These are phyloP conservation scores for Holothuria glaberrima DNA, from an alignment of 35 echinoderm and acorn worm species.

Conservation along the genomic window DNA sequence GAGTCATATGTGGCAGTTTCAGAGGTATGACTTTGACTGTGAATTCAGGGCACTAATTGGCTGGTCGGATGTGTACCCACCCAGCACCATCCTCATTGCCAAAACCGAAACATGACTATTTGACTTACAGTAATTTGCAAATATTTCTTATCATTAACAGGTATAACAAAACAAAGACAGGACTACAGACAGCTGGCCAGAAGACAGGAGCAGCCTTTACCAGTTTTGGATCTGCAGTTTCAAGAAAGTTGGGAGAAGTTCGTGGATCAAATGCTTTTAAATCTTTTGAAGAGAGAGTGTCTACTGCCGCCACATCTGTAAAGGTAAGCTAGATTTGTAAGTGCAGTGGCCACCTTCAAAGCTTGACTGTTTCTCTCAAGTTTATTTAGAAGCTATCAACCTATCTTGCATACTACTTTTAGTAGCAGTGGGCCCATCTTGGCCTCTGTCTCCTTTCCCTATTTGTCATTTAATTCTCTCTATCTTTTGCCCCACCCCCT, in stretches of 20 bases:
- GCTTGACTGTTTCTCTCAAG: not conserved
- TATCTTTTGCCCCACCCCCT: no score
- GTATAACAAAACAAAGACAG: conserved; percentile 96
- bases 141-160: conserved; percentile 20
- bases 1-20: no score
- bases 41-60: no score
- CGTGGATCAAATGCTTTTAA: conserved; percentile 93
- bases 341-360: not conserved
- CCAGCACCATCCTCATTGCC: no score
- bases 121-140: no score
- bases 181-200: conserved; percentile 82
- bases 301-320: conserved; percentile 67
- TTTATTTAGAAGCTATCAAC: no score
- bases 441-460: not conserved
- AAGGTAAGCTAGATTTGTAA: conserved; percentile 57
- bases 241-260: conserved; percentile 91
- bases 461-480: no score
- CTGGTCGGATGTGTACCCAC: no score
- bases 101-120: no score
- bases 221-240: conserved; percentile 78
- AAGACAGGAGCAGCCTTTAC: conserved; percentile 95
- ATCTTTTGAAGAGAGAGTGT: conserved; percentile 92
- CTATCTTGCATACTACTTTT: not conserved
- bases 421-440: not conserved
- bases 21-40: no score